Evolutionary conservation across 2,113 vertebrate genomes (phyloP), one percentile per base, ranked within the genome.

Genomic region (Phyllostomus hastatus): DNA sequence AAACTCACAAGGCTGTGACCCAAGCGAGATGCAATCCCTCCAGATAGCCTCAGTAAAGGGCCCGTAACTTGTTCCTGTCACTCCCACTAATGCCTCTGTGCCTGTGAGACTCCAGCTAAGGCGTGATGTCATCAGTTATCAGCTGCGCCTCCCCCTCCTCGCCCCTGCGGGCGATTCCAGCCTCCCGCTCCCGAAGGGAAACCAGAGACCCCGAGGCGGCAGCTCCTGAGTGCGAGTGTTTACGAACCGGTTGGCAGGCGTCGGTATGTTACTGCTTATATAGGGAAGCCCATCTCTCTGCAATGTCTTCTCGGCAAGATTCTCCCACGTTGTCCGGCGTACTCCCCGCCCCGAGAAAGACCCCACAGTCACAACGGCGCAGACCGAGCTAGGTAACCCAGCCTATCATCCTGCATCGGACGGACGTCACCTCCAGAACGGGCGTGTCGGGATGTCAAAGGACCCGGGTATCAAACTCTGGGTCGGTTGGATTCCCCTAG

Each of bases 31-130:
- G 98, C 98, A 98, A 98, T 98, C 97, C 98, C 96, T 95, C 79
- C 94, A 96, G 98, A 98, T 97, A 98, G 98, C 94, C 97, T 96
- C 92, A 98, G 97, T 98, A 98, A 98, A 98, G 88, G 97, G 98
- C 88, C 98, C 97, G 94, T 97, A 98, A 97, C 96, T 97, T 19
- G 90, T 96, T 96, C 94, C 98, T 98, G 98, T 98, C 98, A 98
- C 97, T 98, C 97, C 91, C 28, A 1, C 96, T 98, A 98, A 98
- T 98, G 98, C 98, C 88, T 98, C 95, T 98, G 97, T 98, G 93
- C 91, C 10, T 76, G 96, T 98, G 96, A 97, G 97, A 97, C 97
- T 95, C 80, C 57, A 95, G 97, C 88, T 97, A 97, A 97, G 95
- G 98, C 98, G 94, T 97, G 98, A 97, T 97, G 97, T 97, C 98